Base-by-base conservation (phyloP, 2,113 vertebrate genomes). In the Rallus limicola region DNA sequence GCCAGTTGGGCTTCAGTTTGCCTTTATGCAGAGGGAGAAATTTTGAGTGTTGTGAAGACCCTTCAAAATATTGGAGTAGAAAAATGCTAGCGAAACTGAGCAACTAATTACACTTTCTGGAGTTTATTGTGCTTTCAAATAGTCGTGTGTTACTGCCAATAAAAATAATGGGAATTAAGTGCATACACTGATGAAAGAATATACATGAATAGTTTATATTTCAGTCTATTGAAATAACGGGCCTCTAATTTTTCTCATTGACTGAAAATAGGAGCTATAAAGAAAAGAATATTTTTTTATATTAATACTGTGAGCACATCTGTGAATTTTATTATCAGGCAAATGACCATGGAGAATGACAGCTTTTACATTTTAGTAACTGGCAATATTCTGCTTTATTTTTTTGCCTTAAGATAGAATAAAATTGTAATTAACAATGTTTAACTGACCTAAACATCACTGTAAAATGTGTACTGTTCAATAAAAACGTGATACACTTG, bases 191-290 rank as follows among this genome's bases (percentile, higher is more conserved):
- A 82, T 7, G 83, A 80, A 96, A 96, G 81, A 96, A 92, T 92
- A 53, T 91, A 82, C 83, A 93, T 96, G 88, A 97, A 97, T 95
- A 93, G 96, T 93, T 96, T 95, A 91, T 96, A 96, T 96, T 94
- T 95, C 80, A 91, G 86, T 79, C 92, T 93, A 64, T 88, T 94
- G 96, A 95, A 96, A 88, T 90, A 94, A 88, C 20, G 96, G 68
- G 86, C 46, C 25, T 93, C 90, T 94, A 62, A 93, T 96, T 96
- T 95, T 95, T 91, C 56, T 75, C 95, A 91, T 79, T 95, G 91
- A 85, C 81, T 94, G 72, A 96, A 96, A 96, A 96, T 95, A 96
- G 77, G 91, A 93, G 26, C 96, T 89, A 62, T 96, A 92, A 92
- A 26, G 15, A 68, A 82, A 92, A 82, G 79, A 82, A 3, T 69